Evolutionary conservation across 2,113 vertebrate genomes (phyloP), one percentile per base, ranked within the genome.

Genomic region (Centrocercus urophasianus): DNA sequence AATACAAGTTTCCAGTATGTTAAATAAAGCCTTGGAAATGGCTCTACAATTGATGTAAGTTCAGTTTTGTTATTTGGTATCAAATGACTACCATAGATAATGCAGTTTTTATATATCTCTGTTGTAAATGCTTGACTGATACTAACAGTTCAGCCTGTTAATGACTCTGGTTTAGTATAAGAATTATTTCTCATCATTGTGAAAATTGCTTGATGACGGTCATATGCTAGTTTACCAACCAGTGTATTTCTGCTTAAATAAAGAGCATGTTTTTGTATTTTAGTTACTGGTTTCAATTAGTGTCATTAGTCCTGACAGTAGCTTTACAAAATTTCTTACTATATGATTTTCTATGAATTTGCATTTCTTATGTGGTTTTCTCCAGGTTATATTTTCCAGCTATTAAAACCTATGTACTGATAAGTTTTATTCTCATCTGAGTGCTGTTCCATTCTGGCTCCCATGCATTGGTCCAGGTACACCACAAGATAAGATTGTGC

Each of bases 21-120:
- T 42, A 83, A 93, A 42, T 93, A 95, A 93, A 56, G 57, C 65
- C n/a, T 69, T 78, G 69, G 89, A 91, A 94, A 95, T 97, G 93
- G 47, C 56, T 83, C 65, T 81, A 61, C 83, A 52, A 40, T 83
- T 89, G 18, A 77, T 52, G 93, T 89, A 95, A 95, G 91, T 95
- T 93, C 32, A n/a, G 3, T 80, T 89, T 93, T 67, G 27, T 70
- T 88, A 47, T 74, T 67, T 74, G 3, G 1, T 67, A 60, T 64
- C 6, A 64, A 43, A 36, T 85, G 60, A 45, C 72, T 66, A 12
- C 64, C 86, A 89, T 61, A 36, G 18, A 11, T 73, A n/a, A 34
- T 63, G 13, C n/a, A 70, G 9, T 28, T 69, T 63, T 42, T 89
- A 1, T 32, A 5, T 80, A 24, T 73, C 48, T 87, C n/a, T 19